Percentiles rank a stretch among this genome's conserved stretches.
phyloP scores from a whole-genome alignment of 2,888 invertebrate genomes.

The Synanthedon andrenaeformis region DNA sequence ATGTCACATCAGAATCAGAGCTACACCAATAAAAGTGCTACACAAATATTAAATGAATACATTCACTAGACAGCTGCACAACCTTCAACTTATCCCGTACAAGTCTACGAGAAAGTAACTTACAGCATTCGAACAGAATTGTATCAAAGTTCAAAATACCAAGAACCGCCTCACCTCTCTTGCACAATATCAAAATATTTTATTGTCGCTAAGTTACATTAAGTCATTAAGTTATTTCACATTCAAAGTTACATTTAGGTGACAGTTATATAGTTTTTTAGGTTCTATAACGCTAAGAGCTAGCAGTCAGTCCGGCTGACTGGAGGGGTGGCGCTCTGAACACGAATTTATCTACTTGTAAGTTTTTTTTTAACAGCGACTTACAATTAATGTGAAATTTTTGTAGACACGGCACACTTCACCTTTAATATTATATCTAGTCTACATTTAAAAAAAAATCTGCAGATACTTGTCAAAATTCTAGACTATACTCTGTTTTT shows the following conservation, averaged over 20 bases:
- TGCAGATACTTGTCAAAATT: too few species aligned
- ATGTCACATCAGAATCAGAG: too few species aligned
- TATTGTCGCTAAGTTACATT: conserved; percentile 35
- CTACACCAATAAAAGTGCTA: conserved; percentile 11
- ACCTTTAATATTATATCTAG: too few species aligned
- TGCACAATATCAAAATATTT: conserved; percentile 38
- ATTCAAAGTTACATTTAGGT: neutral
- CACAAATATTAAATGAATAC: conserved; percentile 13
- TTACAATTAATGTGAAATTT: conserved; percentile 1
- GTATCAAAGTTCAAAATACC: conserved; percentile 10
- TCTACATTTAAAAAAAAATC: too few species aligned
- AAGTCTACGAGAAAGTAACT: conserved; percentile 3
- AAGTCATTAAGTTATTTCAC: neutral
- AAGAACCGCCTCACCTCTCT: neutral
- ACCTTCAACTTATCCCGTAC: conserved; percentile 35
- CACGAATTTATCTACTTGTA: conserved; percentile 47
- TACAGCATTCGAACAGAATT: neutral
- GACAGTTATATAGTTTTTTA: neutral
- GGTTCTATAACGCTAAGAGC: conserved; percentile 9
- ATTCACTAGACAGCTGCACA: conserved; percentile 26
- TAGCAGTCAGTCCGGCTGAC: conserved; percentile 33
- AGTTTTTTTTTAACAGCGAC: conserved; percentile 37
- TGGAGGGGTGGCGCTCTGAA: conserved; percentile 49
- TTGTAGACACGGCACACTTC: neutral
- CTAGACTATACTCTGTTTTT: too few species aligned